phyloP scores from a whole-genome alignment of 2,888 invertebrate genomes.

The Gnatocerus cornutus region DNA sequence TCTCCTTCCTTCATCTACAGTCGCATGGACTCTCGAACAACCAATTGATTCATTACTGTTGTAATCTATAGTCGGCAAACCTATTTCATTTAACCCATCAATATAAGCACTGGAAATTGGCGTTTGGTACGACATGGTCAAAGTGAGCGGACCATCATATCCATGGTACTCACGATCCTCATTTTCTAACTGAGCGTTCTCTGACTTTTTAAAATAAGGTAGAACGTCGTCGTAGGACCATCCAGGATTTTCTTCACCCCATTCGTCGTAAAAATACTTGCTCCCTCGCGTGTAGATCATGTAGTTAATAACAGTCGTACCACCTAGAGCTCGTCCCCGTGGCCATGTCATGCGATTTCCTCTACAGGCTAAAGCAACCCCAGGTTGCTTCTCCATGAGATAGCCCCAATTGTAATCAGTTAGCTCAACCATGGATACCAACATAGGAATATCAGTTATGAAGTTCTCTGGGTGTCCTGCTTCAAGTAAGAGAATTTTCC shows the following conservation, averaged over 20 bases:
- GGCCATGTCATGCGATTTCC: constrained; percentile 71
- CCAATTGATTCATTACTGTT: constrained; percentile 65
- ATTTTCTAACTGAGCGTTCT: constrained; percentile 63
- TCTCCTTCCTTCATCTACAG: constrained; percentile 72
- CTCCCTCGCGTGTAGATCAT: constrained; percentile 78
- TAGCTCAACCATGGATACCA: constrained; percentile 73
- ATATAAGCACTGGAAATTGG: constrained; percentile 66
- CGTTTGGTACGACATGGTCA: constrained; percentile 75
- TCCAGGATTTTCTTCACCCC: constrained; percentile 77
- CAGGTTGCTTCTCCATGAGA: constrained; percentile 74
- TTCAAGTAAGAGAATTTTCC: constrained; percentile 64
- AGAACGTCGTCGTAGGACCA: constrained; percentile 75
- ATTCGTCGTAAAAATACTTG: constrained; percentile 81
- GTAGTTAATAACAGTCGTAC: constrained; percentile 68
- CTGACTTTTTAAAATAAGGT: constrained; percentile 76
- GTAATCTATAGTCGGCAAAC: constrained; percentile 70
- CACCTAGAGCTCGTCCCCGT: constrained; percentile 76
- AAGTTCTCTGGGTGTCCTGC: constrained; percentile 51
- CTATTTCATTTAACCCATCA: constrained; percentile 68
- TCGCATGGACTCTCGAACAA: constrained; percentile 69
- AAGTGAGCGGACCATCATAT: constrained; percentile 76
- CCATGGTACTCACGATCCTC: constrained; percentile 74
- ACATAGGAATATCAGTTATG: constrained; percentile 65
- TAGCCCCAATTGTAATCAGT: constrained; percentile 78
- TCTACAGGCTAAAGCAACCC: constrained; percentile 61